Evolutionary conservation across 2,888 invertebrate species (phyloP), one percentile per base, ranked within the genome.

Genomic region (Drosophila phalerata): DNA sequence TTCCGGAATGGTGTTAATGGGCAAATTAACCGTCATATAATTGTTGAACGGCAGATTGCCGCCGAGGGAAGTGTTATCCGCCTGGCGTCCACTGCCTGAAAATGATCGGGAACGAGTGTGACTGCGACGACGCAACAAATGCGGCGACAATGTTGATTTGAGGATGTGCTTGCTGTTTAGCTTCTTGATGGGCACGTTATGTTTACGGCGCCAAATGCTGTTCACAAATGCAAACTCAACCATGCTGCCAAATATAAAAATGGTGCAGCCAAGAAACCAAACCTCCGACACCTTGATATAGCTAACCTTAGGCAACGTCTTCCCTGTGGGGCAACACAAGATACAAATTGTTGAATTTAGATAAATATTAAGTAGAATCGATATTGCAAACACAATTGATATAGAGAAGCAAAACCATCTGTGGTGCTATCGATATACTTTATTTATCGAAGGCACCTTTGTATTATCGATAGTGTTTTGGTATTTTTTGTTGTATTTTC

Each of bases 261-360:
- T 95, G 1, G 96, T 96, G 89, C 97, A 97, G 5, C 96, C 97
- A 60, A 97, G 93, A 92, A 97, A 97, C 97, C 97, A 97, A 70
- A 97, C 96, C 92, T 97, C 97, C 72, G 97, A 97, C 3, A 97
- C 96, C 93, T 97, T 97, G 70, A 97, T 97, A 89, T 97, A 97
- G 2, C 97, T 97, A 22, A 97, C 97, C 92, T 97, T 97, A 0
- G 97, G 97, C 70, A 97, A 92, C 6, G 96, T 96, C 92, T 97
- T 97, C 52, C 96, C 90, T 90, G 28, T 34, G 28, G 11, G 11
- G 9, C 13, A 15, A 48, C 17, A 30, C 2, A 30, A 49, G 30
- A 19, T 19, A 17, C 13, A 37, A 9, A 30, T 30, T 10, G 5
- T 49, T 28, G 10, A 28, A 42, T 42, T 22, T 10, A 42, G 11